Base-by-base conservation (phyloP, 1,140 invertebrate species). In the Anastrepha obliqua region DNA sequence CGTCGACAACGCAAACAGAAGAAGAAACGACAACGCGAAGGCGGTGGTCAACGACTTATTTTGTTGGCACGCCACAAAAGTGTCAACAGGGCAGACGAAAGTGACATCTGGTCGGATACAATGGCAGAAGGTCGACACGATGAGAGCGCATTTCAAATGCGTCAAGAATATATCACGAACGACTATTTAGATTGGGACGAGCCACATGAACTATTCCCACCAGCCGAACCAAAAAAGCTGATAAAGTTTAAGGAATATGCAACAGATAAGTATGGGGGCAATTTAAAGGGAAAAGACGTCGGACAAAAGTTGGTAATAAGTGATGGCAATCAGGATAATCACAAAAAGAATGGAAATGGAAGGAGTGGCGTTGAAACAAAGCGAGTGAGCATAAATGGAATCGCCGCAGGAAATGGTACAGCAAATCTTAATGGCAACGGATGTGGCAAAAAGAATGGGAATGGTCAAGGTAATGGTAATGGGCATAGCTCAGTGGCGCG, bases 101-200 rank as follows among this genome's bases (percentile, higher is more conserved):
- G 2, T 86, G 89, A 47, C 65, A 59, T 29, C 44, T 39, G 17
- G 39, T 1, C 15, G 9, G 6, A 55, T 2, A 62, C 85, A n/a
- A 47, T 39, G 70, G 42, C 44, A 15, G 60, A 39, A 64, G 29
- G 42, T 85, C 42, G 11, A 11, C 20, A 42, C 17, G 13, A n/a
- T 44, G 44, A 64, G 58, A 20, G 51, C 64, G 20, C 67, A 60
- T 20, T 85, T 65, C 62, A 67, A 85, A 8, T 58, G 13, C 62
- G 85, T 67, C 64, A 60, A 64, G 67, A 70, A 85, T 89, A 88
- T 47, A 89, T 91, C 85, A 89, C 88, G 1, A 89, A 90, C 1
- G 91, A 92, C 13, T 92, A 90, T 64, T 64, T 92, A 47, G 91
- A 92, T 85, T 89, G 88, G 2, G 89, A 89, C 51, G 92, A 91